Percentiles rank a stretch among this genome's conserved stretches.
Evolutionary conservation across 2,888 invertebrate species (phyloP).

Genomic region (Pterostichus niger): DNA sequence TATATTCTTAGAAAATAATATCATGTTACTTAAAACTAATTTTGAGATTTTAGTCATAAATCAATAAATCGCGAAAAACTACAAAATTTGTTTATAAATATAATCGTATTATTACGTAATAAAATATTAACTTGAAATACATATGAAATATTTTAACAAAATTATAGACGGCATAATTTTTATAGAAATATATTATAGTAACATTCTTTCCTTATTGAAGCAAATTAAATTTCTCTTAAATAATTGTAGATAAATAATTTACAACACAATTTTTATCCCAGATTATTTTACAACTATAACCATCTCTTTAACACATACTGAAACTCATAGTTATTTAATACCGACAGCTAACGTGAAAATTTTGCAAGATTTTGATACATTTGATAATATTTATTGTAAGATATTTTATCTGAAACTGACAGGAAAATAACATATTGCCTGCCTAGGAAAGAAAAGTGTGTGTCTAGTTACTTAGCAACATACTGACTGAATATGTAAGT

Average conservation of each 20-base stretch:
- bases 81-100: background rate
- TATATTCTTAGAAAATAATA: background rate
- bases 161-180: background rate
- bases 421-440: too few relatives aligned
- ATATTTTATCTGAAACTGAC: too few relatives aligned
- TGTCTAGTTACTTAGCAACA: too few relatives aligned
- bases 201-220: background rate
- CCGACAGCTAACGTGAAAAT: too few relatives aligned
- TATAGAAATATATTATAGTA: background rate
- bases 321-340: too few relatives aligned
- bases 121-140: constrained; percentile 46
- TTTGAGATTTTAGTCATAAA: background rate
- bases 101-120: background rate
- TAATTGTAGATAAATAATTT: background rate
- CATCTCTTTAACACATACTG: too few relatives aligned
- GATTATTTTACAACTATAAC: too few relatives aligned
- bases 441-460: too few relatives aligned
- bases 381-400: too few relatives aligned
- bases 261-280: too few relatives aligned
- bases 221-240: background rate
- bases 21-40: background rate
- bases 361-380: too few relatives aligned
- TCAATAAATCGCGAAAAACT: background rate
- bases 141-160: background rate
- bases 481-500: too few relatives aligned